Evolutionary conservation across 1,140 invertebrate species (phyloP), one percentile per base, ranked within the genome.

Genomic region (Meloidogyne hapla): DNA sequence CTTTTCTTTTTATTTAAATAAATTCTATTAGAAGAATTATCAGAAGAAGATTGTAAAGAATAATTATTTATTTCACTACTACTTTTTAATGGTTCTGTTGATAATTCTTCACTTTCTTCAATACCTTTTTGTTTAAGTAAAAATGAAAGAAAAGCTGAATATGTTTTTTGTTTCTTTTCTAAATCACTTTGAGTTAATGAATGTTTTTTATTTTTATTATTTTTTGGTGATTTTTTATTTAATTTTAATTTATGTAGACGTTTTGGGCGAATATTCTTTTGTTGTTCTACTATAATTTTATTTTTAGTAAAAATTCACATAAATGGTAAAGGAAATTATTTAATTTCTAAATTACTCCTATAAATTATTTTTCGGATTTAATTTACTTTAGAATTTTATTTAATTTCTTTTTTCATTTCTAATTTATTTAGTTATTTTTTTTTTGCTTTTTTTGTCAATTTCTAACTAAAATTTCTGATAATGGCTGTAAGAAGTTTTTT

Each of bases 131-230:
- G 48, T 56, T 56, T 56, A 56, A 56, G 48, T 56, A 56, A 56
- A n/a, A 56, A n/a, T n/a, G 48, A 56, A 56, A 56, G 48, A 9
- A 56, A 56, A 56, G 48, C 18, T 56, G 48, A 6, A 56, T 56
- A 56, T n/a, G 48, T 56, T n/a, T 56, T 56, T 56, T 56, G 48
- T 56, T 56, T 56, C n/a, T 56, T 56, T n/a, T 56, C 48, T n/a
- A 56, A 56, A 56, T 56, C 48, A 56, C 48, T 56, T 21, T 56
- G 18, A 15, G 18, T 56, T 56, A 56, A n/a, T n/a, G 48, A 56
- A n/a, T 56, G 5, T 56, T n/a, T 4, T 56, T 21, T 56, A 8
- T n/a, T 56, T n/a, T n/a, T n/a, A n/a, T 56, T 56, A 6, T 6
- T 56, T 56, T 56, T 56, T 56, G 40, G 2, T 42, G 12, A 42